Conservation (phyloP, 1,140 invertebrate species). For the Anoplolepis gracilipes region DNA sequence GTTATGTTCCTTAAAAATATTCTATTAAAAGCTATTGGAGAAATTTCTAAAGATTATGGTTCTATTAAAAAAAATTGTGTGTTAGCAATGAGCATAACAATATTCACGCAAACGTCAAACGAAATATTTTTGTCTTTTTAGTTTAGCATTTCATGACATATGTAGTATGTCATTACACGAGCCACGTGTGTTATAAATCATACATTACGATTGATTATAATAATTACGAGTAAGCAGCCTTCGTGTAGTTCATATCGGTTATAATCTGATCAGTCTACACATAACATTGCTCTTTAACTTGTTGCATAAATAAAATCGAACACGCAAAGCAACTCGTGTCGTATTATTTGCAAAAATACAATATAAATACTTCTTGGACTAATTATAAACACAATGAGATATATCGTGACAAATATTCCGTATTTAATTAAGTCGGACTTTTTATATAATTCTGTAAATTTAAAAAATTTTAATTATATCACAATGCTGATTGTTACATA, state of each 20-base stretch:
- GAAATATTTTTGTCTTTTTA: not conserved
- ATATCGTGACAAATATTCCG: not conserved
- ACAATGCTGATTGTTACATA: not conserved
- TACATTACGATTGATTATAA: slow-evolving; percentile 78
- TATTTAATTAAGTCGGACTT: not conserved
- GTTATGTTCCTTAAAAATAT: not conserved
- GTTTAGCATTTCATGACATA: not conserved
- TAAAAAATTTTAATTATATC: not conserved
- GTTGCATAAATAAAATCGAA: slow-evolving; percentile 67
- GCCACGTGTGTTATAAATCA: slow-evolving; percentile 72
- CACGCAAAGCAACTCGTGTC: slow-evolving; percentile 59
- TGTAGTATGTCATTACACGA: not conserved
- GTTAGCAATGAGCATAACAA: too few relatives aligned
- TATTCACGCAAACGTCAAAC: not conserved
- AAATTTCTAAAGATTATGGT: not conserved
- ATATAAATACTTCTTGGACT: slow-evolving; percentile 5
- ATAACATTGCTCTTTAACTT: slow-evolving; percentile 61
- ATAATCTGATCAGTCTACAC: slow-evolving; percentile 46
- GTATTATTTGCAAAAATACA: slow-evolving; percentile 16
- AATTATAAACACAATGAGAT: slow-evolving; percentile 2
- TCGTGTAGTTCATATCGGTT: slow-evolving; percentile 51
- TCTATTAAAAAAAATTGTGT: not conserved
- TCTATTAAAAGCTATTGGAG: not conserved
- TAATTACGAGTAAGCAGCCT: slow-evolving; percentile 77
- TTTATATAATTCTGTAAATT: not conserved